These are phyloP conservation scores for Zootermopsis nevadensis DNA, from an alignment of 2,888 invertebrate species.

Conservation along the genomic window DNA sequence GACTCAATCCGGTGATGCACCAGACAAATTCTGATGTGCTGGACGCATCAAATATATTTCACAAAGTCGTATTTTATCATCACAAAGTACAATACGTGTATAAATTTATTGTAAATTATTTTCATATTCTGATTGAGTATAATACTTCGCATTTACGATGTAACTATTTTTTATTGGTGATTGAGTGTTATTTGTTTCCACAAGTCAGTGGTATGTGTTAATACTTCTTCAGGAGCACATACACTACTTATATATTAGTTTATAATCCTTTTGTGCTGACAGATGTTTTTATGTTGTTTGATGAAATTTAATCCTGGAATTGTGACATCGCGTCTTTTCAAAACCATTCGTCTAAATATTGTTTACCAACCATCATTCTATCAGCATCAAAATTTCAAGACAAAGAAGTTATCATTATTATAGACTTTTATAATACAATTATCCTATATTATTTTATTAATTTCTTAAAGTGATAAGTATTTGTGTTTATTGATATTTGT, in stretches of 20 bases:
- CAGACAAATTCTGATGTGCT: neutral
- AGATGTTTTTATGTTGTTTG: too few relatives aligned
- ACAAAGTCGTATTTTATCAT: neutral
- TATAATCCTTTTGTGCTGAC: too few relatives aligned
- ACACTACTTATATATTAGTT: neutral
- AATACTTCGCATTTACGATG: neutral
- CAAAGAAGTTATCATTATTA: too few relatives aligned
- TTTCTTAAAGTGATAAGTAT: neutral
- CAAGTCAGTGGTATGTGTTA: neutral
- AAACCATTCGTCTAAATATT: too few relatives aligned
- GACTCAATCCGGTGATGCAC: neutral
- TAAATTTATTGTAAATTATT: neutral
- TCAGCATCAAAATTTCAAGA: too few relatives aligned
- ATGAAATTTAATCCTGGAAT: too few relatives aligned
- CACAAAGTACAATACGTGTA: neutral
- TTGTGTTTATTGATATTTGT: neutral
- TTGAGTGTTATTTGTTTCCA: neutral
- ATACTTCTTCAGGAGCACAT: neutral
- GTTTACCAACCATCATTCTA: too few relatives aligned
- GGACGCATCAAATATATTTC: neutral
- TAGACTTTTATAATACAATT: too few relatives aligned
- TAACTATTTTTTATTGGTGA: neutral
- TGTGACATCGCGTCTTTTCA: too few relatives aligned
- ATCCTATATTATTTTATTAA: neutral
- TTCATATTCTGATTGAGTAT: neutral